A percentile compares a stretch with the other conserved stretches of the same genome.
phyloP scores from a whole-genome alignment of 2,888 invertebrate species.

The Terebella lapidaria region DNA sequence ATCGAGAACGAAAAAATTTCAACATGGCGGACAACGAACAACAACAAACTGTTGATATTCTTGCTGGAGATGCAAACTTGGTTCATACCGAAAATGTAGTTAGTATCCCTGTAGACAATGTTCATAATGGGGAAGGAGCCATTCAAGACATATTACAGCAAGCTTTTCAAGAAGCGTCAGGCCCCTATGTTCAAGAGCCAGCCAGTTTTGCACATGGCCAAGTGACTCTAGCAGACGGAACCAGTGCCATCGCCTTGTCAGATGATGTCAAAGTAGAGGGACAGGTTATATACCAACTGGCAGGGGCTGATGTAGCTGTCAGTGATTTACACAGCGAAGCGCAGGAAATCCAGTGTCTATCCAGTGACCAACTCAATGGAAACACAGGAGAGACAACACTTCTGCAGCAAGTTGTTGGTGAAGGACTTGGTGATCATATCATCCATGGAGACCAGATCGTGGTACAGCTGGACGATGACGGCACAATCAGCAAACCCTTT shows the following conservation, averaged over 20 bases:
- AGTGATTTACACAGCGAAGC: neutral
- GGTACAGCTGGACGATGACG: no score
- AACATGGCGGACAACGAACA: slow-evolving; percentile 19
- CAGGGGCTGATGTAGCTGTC: neutral
- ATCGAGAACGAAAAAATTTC: neutral
- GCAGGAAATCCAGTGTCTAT: neutral
- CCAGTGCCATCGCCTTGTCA: no score
- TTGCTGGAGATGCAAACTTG: slow-evolving; percentile 3
- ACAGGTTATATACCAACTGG: neutral
- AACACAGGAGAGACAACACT: no score
- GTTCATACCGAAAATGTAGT: slow-evolving; percentile 1
- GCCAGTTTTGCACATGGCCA: slow-evolving; percentile 2
- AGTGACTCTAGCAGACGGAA: slow-evolving; percentile 17
- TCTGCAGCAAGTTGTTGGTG: neutral
- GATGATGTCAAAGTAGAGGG: no score
- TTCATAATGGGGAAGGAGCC: slow-evolving; percentile 8
- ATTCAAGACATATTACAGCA: slow-evolving; percentile 37
- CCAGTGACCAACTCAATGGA: no score
- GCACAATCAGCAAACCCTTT: no score
- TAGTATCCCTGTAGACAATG: slow-evolving; percentile 7
- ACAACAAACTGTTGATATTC: slow-evolving; percentile 12
- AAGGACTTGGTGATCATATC: no score
- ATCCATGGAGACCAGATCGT: no score
- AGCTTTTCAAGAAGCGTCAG: slow-evolving; percentile 39
- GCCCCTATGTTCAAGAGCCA: slow-evolving; percentile 7